Percentiles rank a stretch among this genome's conserved stretches.
Conservation (phyloP, 35 echinoderm and acorn worm species). For the Eucidaris tribuloides region DNA sequence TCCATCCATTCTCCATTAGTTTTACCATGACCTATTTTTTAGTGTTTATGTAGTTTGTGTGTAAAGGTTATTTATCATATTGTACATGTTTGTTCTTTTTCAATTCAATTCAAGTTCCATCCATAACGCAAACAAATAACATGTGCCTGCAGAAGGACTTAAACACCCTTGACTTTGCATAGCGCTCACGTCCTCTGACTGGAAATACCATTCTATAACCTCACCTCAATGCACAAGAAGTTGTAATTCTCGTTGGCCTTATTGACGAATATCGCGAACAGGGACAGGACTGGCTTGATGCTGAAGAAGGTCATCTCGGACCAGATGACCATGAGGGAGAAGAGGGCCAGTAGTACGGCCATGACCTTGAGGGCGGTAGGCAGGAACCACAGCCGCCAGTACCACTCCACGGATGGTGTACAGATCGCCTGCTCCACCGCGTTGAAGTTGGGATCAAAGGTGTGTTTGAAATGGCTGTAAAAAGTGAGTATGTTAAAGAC, state of each 20-base stretch:
- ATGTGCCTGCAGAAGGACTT: no score
- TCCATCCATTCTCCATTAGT: no score
- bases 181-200: no score
- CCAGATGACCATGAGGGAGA: conserved; percentile 95
- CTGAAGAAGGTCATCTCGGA: conserved; percentile 98
- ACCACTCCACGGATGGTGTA: conserved; percentile 90
- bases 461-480: conserved; percentile 69
- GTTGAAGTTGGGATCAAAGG: conserved; percentile 77
- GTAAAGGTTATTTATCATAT: no score
- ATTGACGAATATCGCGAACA: conserved; percentile 87
- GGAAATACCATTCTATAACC: not conserved
- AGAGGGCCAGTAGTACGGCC: conserved; percentile 58
- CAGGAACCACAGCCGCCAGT: conserved; percentile 81
- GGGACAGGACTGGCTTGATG: conserved; percentile 63
- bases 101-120: no score
- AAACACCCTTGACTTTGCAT: no score
- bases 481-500: no score
- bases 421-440: conserved; percentile 46
- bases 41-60: no score
- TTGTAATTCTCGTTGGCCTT: conserved; percentile 79
- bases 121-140: no score
- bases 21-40: no score
- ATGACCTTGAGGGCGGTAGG: conserved; percentile 64
- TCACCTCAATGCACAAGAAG: conserved; percentile 94
- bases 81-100: no score